Conservation (phyloP, 2,888 invertebrate species). For the Oxystoma pomonae region DNA sequence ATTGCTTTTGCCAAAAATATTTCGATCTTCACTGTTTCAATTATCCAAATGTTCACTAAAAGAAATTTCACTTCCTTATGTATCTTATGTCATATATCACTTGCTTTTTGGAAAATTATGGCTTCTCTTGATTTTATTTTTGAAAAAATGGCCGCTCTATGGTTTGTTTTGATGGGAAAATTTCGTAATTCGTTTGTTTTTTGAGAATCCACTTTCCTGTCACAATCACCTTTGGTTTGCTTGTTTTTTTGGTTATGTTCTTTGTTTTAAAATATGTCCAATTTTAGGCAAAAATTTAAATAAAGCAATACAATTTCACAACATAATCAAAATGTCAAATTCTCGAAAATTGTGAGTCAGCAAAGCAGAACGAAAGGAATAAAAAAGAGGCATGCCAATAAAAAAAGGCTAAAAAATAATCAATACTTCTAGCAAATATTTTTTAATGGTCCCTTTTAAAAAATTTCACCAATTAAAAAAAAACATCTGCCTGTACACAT, state of each 20-base stretch:
- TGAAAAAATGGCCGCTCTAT: background rate
- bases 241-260: slow-evolving; percentile 3
- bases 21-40: no score
- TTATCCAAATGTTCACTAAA: background rate
- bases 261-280: slow-evolving; percentile 37
- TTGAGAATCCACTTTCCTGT: background rate
- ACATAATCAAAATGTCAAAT: slow-evolving; percentile 16
- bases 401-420: slow-evolving; percentile 43
- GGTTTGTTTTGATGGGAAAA: background rate
- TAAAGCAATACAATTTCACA: slow-evolving; percentile 14
- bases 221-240: background rate
- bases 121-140: background rate
- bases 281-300: background rate
- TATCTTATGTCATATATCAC: background rate
- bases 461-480: background rate
- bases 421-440: slow-evolving; percentile 40
- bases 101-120: background rate
- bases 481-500: background rate
- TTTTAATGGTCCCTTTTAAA: slow-evolving; percentile 26
- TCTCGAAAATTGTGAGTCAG: slow-evolving; percentile 6
- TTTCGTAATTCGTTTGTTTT: background rate
- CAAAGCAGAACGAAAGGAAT: background rate
- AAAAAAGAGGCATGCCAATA: background rate
- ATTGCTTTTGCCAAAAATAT: no score
- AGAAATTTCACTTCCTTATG: background rate